phyloP scores from a whole-genome alignment of 2,797 vertebrate species.

The Botia almorhae region DNA sequence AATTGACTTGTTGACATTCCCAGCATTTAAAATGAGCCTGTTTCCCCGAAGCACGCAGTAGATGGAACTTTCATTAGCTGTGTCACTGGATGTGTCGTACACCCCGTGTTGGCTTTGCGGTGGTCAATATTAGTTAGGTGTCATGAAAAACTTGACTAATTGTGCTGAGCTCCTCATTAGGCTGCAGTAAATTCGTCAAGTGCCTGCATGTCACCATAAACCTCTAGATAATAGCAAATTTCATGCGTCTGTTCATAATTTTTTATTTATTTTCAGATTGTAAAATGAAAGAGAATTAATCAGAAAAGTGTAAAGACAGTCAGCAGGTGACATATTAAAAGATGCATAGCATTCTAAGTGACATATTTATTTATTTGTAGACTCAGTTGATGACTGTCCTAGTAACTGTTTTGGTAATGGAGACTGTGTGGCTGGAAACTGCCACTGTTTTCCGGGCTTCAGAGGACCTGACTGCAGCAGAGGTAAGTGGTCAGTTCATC shows the following conservation, averaged over 20 bases:
- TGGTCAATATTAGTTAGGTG: slow-evolving; percentile 26
- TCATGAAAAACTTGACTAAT: slow-evolving; percentile 29
- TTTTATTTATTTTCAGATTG: no score
- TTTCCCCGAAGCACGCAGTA: neutral
- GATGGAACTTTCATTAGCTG: slow-evolving; percentile 28
- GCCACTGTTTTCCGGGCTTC: slow-evolving; percentile 96
- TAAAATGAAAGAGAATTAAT: neutral
- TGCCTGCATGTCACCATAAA: slow-evolving; percentile 34
- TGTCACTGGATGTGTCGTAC: slow-evolving; percentile 33
- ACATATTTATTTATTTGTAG: slow-evolving; percentile 73
- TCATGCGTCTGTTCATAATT: neutral
- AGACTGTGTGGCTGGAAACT: slow-evolving; percentile 92
- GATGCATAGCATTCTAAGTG: slow-evolving; percentile 19
- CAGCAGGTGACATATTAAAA: slow-evolving; percentile 6
- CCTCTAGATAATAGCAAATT: slow-evolving; percentile 20
- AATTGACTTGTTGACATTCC: slow-evolving; percentile 25
- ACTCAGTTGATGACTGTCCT: slow-evolving; percentile 96
- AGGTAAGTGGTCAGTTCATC: slow-evolving; percentile 77
- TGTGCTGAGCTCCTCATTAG: slow-evolving; percentile 27
- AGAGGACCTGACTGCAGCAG: slow-evolving; percentile 94
- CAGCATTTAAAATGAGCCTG: slow-evolving; percentile 26
- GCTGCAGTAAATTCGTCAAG: slow-evolving; percentile 10
- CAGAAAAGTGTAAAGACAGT: neutral
- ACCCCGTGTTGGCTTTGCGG: slow-evolving; percentile 1
- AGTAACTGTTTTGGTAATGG: slow-evolving; percentile 98